A percentile compares a stretch with the other conserved stretches of the same genome.
phyloP scores from a whole-genome alignment of 2,888 invertebrate species.

The Colostygia pectinataria region DNA sequence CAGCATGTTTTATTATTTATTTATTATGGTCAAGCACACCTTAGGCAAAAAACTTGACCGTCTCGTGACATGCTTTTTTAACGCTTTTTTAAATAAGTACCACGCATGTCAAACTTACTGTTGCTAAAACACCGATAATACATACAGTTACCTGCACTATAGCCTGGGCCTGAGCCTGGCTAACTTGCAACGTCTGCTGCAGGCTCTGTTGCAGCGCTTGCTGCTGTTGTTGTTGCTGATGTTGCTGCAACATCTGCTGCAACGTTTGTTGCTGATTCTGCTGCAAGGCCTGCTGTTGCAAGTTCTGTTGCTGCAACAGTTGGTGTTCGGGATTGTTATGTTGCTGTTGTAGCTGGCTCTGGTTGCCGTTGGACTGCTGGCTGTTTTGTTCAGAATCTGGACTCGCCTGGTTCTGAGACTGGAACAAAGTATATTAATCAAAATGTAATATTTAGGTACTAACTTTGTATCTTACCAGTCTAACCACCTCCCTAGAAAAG shows the following conservation, averaged over 20 bases:
- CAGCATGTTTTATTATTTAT: too few species aligned
- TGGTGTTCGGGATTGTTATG: slow-evolving; percentile 74
- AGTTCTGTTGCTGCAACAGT: slow-evolving; percentile 71
- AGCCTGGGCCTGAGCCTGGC: slow-evolving; percentile 74
- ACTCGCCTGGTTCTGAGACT: slow-evolving; percentile 79
- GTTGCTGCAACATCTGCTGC: slow-evolving; percentile 57
- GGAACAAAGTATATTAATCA: slow-evolving; percentile 47
- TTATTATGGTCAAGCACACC: too few species aligned
- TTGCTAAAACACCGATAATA: too few species aligned
- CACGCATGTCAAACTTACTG: too few species aligned
- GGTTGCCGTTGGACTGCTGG: slow-evolving; percentile 76
- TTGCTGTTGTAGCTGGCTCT: slow-evolving; percentile 64
- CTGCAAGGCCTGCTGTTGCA: slow-evolving; percentile 66
- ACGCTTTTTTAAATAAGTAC: too few species aligned
- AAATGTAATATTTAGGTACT: too few species aligned
- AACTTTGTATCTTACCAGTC: too few species aligned
- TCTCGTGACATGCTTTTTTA: too few species aligned
- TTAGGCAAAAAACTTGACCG: too few species aligned
- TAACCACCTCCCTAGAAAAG: too few species aligned
- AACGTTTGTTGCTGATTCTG: slow-evolving; percentile 56
- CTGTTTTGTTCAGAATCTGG: slow-evolving; percentile 72
- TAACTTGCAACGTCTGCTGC: slow-evolving; percentile 67
- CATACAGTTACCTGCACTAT: slow-evolving; percentile 52
- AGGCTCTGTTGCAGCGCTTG: slow-evolving; percentile 46
- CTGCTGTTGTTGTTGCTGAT: slow-evolving; percentile 58